Conservation (phyloP, 2,113 vertebrate species). For the Strigops habroptila region DNA sequence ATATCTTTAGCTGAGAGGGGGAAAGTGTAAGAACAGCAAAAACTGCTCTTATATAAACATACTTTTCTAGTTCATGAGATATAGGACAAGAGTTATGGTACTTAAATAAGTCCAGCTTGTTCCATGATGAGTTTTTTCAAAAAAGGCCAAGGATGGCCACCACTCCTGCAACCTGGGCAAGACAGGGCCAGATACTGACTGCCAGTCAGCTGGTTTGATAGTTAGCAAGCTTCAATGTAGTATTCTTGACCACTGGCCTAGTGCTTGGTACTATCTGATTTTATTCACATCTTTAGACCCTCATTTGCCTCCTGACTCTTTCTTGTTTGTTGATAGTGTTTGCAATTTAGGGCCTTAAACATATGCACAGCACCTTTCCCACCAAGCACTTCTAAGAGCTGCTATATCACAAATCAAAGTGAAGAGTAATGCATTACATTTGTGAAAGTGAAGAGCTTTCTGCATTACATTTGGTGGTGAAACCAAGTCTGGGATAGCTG, state of each 20-base stretch:
- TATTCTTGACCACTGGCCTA: neutral
- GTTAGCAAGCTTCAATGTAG: neutral
- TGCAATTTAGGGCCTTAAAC: neutral
- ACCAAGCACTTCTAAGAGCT: neutral
- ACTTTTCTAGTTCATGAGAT: neutral
- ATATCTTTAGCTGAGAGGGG: conserved; percentile 53
- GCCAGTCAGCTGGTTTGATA: neutral
- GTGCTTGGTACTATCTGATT: neutral
- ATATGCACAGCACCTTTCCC: neutral
- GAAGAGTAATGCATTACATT: neutral
- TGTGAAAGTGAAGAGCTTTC: neutral
- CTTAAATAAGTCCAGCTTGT: neutral
- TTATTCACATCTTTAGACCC: neutral
- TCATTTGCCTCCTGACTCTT: neutral
- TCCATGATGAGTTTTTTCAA: neutral
- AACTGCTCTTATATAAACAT: neutral
- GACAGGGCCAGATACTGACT: neutral
- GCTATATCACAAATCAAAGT: neutral
- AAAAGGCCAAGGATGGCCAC: neutral
- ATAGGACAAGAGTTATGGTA: neutral
- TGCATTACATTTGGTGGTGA: neutral
- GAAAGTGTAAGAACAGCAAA: neutral
- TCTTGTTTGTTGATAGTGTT: neutral
- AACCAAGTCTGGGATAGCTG: neutral
- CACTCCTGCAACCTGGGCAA: fast-evolving